Percentiles rank a stretch among this genome's conserved stretches.
Evolutionary conservation across 2,888 invertebrate species (phyloP).

Genomic region (Chymomyza amoena): DNA sequence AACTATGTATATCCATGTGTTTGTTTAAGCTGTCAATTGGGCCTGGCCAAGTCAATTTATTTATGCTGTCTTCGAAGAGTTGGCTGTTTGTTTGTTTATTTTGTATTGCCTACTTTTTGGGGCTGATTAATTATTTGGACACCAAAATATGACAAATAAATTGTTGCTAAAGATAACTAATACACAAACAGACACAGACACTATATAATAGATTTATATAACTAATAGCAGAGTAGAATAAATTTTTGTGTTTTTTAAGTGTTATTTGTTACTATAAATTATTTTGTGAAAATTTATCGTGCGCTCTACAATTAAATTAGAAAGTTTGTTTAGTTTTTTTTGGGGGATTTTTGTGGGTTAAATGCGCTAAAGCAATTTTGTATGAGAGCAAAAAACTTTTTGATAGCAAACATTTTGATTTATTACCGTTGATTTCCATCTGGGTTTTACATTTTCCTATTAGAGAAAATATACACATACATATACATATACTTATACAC

Average conservation of each 20-base stretch:
- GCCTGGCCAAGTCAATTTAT: not conserved
- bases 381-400: conserved; percentile 29
- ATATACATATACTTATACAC: no score
- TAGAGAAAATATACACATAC: conserved; percentile 57
- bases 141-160: conserved; percentile 58
- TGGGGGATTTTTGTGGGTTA: not conserved
- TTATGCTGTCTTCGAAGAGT: conserved; percentile 12
- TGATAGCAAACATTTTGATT: conserved; percentile 25
- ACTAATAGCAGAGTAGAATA: conserved; percentile 20
- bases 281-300: conserved; percentile 3
- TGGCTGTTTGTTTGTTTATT: conserved; percentile 2
- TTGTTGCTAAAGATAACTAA: conserved; percentile 44
- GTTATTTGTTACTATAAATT: conserved; percentile 15
- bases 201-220: conserved; percentile 7
- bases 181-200: not conserved
- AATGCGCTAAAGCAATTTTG: conserved; percentile 1
- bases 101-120: conserved; percentile 34
- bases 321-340: not conserved
- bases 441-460: conserved; percentile 78
- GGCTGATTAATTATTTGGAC: conserved; percentile 58
- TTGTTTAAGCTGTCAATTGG: conserved; percentile 17
- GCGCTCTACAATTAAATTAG: conserved; percentile 13
- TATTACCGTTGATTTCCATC: conserved; percentile 79
- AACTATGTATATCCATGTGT: conserved; percentile 8
- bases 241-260: conserved; percentile 15